Conservation (phyloP, 2,113 vertebrate species). For the Numenius arquata region DNA sequence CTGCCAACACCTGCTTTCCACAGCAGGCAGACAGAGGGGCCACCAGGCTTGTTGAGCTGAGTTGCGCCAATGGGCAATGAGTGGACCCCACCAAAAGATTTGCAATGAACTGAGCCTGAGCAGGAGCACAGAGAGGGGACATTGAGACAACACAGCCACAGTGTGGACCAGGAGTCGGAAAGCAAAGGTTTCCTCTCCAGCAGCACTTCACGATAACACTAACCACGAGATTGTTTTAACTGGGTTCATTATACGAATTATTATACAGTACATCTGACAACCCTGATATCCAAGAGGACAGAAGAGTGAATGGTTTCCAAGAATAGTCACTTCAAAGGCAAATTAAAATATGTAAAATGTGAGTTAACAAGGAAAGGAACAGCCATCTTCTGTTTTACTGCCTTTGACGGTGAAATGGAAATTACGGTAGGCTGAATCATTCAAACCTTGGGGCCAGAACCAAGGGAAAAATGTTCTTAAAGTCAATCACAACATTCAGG, state of each 20-base stretch:
- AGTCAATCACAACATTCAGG: neutral
- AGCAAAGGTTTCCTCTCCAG: neutral
- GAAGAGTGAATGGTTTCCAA: neutral
- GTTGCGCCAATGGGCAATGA: neutral
- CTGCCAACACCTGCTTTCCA: constrained; percentile 12
- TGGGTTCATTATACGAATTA: neutral
- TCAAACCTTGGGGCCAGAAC: neutral
- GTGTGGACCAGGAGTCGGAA: neutral
- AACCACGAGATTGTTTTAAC: neutral
- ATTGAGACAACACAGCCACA: neutral
- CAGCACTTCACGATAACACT: neutral
- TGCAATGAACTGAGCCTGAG: neutral
- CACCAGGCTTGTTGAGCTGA: neutral
- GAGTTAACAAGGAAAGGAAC: neutral
- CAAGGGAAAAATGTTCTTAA: neutral
- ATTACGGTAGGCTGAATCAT: neutral
- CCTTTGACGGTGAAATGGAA: neutral
- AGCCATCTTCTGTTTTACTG: neutral
- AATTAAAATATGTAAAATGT: neutral
- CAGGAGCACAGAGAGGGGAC: neutral
- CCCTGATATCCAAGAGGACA: neutral
- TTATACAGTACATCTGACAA: neutral
- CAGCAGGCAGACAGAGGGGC: neutral
- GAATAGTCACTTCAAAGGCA: neutral
- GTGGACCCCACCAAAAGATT: neutral